Percentiles rank a stretch among this genome's conserved stretches.
These are phyloP conservation scores for Ailuropoda melanoleuca DNA, from an alignment of 2,113 vertebrate genomes.

Conservation along the genomic window DNA sequence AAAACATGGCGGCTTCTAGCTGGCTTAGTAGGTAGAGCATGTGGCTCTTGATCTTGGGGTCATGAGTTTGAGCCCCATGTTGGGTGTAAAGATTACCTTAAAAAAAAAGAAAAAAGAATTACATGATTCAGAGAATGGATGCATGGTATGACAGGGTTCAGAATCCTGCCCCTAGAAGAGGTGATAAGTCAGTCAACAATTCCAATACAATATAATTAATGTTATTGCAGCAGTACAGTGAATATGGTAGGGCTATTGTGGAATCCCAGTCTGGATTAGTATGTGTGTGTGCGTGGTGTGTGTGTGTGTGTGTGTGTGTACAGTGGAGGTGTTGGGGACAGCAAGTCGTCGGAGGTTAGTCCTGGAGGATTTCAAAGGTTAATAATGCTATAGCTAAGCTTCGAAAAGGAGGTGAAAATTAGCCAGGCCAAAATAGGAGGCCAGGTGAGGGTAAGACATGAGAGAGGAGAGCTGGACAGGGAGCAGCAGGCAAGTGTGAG, in stretches of 20 bases:
- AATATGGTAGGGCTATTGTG: neutral
- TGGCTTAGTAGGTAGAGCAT: neutral
- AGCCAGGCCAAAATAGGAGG: neutral
- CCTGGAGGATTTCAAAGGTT: neutral
- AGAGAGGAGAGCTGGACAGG: neutral
- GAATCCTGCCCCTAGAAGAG: neutral
- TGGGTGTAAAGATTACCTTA: neutral
- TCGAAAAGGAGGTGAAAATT: neutral
- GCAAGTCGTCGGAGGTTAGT: neutral
- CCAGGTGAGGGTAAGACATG: neutral
- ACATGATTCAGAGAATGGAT: neutral
- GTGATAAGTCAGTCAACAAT: neutral
- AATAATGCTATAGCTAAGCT: neutral
- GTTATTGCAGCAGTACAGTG: neutral
- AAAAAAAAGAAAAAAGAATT: neutral
- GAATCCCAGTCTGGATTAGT: neutral
- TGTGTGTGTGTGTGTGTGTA: neutral
- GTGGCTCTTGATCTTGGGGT: neutral
- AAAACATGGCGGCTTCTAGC: neutral
- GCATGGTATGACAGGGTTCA: neutral
- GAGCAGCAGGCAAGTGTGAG: neutral
- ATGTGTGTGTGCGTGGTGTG: neutral
- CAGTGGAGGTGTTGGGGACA: neutral
- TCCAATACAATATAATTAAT: neutral
- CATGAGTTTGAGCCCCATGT: neutral